Percentiles rank a stretch among this genome's conserved stretches.
phyloP scores from a whole-genome alignment of 2,797 vertebrate genomes.

The Alfaro cultratus region DNA sequence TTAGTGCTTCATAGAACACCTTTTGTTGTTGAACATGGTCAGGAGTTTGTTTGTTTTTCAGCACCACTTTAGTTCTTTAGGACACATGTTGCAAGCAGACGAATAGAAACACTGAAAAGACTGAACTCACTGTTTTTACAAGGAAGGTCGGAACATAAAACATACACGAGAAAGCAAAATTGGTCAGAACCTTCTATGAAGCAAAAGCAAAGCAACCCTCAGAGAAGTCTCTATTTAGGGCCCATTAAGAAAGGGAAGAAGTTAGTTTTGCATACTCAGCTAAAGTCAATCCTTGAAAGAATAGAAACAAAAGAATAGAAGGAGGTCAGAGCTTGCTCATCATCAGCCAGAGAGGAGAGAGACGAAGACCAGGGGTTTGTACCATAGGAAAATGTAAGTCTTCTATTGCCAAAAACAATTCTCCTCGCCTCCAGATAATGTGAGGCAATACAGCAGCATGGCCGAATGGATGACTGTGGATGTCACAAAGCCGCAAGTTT shows the following conservation, averaged over 20 bases:
- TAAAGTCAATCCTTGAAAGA: constrained; percentile 35
- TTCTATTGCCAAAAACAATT: constrained; percentile 84
- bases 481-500: constrained; percentile 85
- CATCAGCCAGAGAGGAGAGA: constrained; percentile 39
- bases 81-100: constrained; percentile 66
- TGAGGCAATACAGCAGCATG: constrained; percentile 81
- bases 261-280: constrained; percentile 28
- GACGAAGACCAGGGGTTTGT: constrained; percentile 66
- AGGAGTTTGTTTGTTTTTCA: constrained; percentile 61
- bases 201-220: constrained; percentile 40
- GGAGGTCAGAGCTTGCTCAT: constrained; percentile 54
- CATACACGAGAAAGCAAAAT: constrained; percentile 59
- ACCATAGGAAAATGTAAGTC: constrained; percentile 79
- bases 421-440: constrained; percentile 82
- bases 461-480: constrained; percentile 81
- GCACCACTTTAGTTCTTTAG: constrained; percentile 38
- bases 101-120: constrained; percentile 74
- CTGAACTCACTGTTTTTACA: constrained; percentile 65
- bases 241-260: constrained; percentile 34
- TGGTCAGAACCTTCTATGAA: constrained; percentile 44
- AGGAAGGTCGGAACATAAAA: constrained; percentile 53
- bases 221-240: constrained; percentile 15
- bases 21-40: constrained; percentile 75
- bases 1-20: constrained; percentile 68
- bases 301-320: constrained; percentile 45